These are phyloP conservation scores for Holothuria scabra DNA, from an alignment of 53 echinoderm and acorn worm species.

Conservation along the genomic window DNA sequence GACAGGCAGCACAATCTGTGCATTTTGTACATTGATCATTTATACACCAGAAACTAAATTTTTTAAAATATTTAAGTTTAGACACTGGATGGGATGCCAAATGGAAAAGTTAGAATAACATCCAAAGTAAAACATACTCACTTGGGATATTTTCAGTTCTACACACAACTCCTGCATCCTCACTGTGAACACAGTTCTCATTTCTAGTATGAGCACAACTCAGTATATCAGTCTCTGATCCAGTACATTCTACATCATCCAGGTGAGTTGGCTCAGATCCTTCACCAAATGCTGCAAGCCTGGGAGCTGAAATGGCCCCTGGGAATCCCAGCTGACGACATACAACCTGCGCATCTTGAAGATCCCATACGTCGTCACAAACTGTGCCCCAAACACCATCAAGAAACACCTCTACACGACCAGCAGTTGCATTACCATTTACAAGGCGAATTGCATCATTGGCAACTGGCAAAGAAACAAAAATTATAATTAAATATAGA, in stretches of 20 bases:
- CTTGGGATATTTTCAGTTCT: too few species aligned
- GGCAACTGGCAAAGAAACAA: too few species aligned
- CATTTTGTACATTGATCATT: too few species aligned
- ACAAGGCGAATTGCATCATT: neutral
- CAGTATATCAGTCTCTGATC: neutral
- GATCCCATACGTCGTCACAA: slow-evolving; percentile 36
- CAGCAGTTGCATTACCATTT: slow-evolving; percentile 10
- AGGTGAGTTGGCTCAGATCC: slow-evolving; percentile 10
- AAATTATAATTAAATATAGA: too few species aligned
- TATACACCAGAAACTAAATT: too few species aligned
- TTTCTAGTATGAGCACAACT: neutral
- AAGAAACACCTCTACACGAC: slow-evolving; percentile 27
- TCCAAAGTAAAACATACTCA: too few species aligned
- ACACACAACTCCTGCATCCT: slow-evolving; percentile 57
- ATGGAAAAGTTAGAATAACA: too few species aligned
- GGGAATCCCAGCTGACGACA: slow-evolving; percentile 22
- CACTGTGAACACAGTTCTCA: slow-evolving; percentile 49
- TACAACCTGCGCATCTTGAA: slow-evolving; percentile 39
- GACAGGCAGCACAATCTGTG: too few species aligned
- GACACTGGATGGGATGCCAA: too few species aligned
- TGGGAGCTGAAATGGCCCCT: neutral
- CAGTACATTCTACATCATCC: slow-evolving; percentile 10
- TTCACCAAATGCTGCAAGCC: too few species aligned
- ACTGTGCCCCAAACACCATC: slow-evolving; percentile 34
- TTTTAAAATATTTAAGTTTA: too few species aligned